phyloP scores from a whole-genome alignment of 1,140 invertebrate genomes.

The Pemphigus obesinymphae region DNA sequence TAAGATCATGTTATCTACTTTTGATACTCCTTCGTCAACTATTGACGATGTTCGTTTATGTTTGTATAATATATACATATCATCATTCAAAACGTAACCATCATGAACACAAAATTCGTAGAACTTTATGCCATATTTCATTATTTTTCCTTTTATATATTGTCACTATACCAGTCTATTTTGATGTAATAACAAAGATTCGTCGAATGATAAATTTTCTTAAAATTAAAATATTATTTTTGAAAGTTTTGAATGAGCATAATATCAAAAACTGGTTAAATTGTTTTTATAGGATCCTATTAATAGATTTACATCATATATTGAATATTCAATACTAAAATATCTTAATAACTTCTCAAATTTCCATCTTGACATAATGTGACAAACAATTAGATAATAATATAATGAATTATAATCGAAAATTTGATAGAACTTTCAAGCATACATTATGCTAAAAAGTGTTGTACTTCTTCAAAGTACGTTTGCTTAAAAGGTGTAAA shows the following conservation, averaged over 20 bases:
- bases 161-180: conserved; percentile 49
- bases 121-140: conserved; percentile 49
- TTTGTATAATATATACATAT: conserved; percentile 42
- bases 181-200: conserved; percentile 48
- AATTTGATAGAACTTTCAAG: not conserved
- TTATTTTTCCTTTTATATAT: conserved; percentile 49
- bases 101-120: conserved; percentile 46
- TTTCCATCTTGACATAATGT: not conserved
- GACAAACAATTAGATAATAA: not conserved
- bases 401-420: not conserved
- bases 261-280: not conserved
- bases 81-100: conserved; percentile 30
- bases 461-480: not conserved
- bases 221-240: conserved; percentile 23
- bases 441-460: not conserved
- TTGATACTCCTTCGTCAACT: not conserved
- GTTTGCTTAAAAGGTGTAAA: not conserved
- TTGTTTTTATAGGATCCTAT: not conserved
- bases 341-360: not conserved
- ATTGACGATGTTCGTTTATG: conserved; percentile 14
- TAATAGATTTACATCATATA: not conserved
- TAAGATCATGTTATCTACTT: conserved; percentile 41
- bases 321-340: conserved; percentile 12
- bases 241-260: conserved; percentile 15
- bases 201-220: conserved; percentile 46